Base-by-base conservation (phyloP, 1,140 invertebrate genomes). In the Drosophila biarmipes region DNA sequence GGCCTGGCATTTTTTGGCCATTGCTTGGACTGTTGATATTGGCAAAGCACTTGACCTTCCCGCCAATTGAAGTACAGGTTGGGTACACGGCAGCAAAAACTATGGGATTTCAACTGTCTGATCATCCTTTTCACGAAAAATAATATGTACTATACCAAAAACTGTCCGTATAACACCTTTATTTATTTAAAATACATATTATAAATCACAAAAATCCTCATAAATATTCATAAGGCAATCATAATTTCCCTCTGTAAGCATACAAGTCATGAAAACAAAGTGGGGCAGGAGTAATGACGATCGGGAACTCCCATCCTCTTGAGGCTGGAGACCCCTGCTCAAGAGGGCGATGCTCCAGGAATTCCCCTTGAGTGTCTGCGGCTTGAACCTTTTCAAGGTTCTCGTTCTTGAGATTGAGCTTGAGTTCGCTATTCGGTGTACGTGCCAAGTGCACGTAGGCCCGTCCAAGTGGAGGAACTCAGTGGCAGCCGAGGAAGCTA, bases 301-400 rank as follows among this genome's bases (percentile, higher is more conserved):
- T 15, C 48, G 42, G 59, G 59, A 64, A 64, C 57, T 51, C 40
- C 42, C 35, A 68, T 55, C 46, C 54, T 64, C 38, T 52, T 38
- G 48, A n/a, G 35, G 15, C 12, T 8, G 29, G 29, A 31, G 40
- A 43, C 40, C 8, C 40, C 10, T 43, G 40, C 17, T 43, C 19
- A 46, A 46, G 10, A 10, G 49, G 46, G 59, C 45, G 49, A 53
- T 51, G 55, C 63, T 51, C 48, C 74, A 79, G 75, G 71, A 89
- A 76, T 84, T 82, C 82, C 74, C 80, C 54, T 61, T 63, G 46
- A 56, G 2, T 61, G 8, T 35, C 24, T 55, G 38, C 14, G 55
- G 56, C 69, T 62, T 79, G 67, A 89, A 89, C 76, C 76, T 84
- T 79, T 77, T 89, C 84, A 89, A 89, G 84, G 84, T 84, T 80